phyloP scores from a whole-genome alignment of 1,140 invertebrate species.

The Drosophila parvula region DNA sequence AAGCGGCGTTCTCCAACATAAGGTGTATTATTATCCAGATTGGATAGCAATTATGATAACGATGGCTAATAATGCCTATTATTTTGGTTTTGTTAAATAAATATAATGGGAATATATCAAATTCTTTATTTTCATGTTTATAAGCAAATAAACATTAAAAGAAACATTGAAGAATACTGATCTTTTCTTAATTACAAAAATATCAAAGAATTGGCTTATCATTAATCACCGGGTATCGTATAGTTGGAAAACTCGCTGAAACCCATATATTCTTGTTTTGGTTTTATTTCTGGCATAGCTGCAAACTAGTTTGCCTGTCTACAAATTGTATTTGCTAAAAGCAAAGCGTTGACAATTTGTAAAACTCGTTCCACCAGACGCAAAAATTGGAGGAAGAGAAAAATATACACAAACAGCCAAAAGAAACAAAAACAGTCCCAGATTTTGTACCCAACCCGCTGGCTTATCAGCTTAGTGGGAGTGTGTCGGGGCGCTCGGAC shows the following conservation, averaged over 20 bases:
- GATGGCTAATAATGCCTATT: too few species aligned
- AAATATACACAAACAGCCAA: slow-evolving; percentile 25
- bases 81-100: too few species aligned
- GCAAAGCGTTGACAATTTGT: slow-evolving; percentile 80
- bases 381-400: slow-evolving; percentile 29
- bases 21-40: too few species aligned
- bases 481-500: slow-evolving; percentile 25
- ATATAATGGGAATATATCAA: too few species aligned
- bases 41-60: too few species aligned
- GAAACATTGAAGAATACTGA: slow-evolving; percentile 4
- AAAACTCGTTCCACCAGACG: slow-evolving; percentile 77
- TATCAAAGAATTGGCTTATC: slow-evolving; percentile 6
- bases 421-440: slow-evolving; percentile 19
- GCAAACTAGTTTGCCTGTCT: slow-evolving; percentile 75
- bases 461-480: slow-evolving; percentile 57
- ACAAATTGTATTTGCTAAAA: slow-evolving; percentile 74
- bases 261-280: slow-evolving; percentile 36
- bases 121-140: too few species aligned
- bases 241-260: slow-evolving; percentile 21
- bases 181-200: slow-evolving; percentile 1
- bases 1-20: neutral
- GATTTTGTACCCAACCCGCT: slow-evolving; percentile 33
- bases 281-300: slow-evolving; percentile 41
- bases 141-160: neutral
- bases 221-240: slow-evolving; percentile 31